phyloP scores from a whole-genome alignment of 2,797 vertebrate genomes.

The Sarcoramphus papa region DNA sequence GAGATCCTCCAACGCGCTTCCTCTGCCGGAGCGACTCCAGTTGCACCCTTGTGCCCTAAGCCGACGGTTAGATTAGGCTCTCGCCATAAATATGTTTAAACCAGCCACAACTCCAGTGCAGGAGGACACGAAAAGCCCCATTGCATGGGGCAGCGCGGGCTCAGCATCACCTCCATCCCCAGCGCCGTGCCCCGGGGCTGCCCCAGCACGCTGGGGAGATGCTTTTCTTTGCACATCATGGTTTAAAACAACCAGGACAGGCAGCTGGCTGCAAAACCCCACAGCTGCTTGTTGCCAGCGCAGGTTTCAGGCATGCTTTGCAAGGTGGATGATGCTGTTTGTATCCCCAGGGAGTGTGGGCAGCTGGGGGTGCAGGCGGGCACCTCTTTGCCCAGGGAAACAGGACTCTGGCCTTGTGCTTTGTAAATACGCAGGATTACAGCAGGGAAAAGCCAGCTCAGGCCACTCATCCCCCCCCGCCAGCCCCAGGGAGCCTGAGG shows the following conservation, averaged over 20 bases:
- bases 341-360: not conserved
- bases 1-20: rapidly evolving
- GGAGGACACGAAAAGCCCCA: rapidly evolving
- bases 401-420: not conserved
- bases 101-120: not conserved
- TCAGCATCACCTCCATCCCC: not conserved
- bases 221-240: not conserved
- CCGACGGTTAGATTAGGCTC: not conserved
- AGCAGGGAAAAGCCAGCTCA: not conserved
- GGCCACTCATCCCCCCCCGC: not conserved
- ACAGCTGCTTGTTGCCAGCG: not conserved
- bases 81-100: not conserved
- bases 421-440: rapidly evolving
- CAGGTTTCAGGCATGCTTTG: not conserved
- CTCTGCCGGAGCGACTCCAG: rapidly evolving
- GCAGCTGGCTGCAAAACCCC: not conserved
- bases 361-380: not conserved
- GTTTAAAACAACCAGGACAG: not conserved
- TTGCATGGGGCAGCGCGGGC: rapidly evolving
- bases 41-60: rapidly evolving
- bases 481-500: not conserved
- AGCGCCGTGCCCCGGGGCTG: rapidly evolving
- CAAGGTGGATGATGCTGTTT: not conserved
- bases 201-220: rapidly evolving
- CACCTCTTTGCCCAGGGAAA: not conserved